These are phyloP conservation scores for Neolamprologus falcicula DNA, from an alignment of 2,113 vertebrate species.

Conservation along the genomic window DNA sequence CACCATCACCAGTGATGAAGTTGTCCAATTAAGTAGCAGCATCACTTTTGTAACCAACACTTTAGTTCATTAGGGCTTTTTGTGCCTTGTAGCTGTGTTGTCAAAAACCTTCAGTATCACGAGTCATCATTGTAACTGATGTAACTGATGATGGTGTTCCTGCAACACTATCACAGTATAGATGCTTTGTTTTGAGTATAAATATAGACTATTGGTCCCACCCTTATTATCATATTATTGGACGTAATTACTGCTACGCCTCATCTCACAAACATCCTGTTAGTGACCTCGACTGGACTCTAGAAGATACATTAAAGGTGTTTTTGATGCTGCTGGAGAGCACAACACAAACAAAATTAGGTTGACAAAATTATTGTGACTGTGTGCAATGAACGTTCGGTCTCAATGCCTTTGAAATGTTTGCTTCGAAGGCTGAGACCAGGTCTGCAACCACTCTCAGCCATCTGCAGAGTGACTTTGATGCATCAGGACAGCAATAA, in stretches of 20 bases:
- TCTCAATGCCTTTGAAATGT: not conserved
- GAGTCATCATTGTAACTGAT: not conserved
- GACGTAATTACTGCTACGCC: rapidly evolving
- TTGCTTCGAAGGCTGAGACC: not conserved
- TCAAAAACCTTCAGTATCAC: not conserved
- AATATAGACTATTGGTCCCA: not conserved
- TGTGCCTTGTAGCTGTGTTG: not conserved
- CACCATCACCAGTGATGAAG: not conserved
- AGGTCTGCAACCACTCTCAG: not conserved
- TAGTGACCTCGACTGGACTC: not conserved
- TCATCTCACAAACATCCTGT: not conserved
- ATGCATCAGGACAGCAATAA: not conserved
- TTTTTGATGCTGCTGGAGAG: not conserved
- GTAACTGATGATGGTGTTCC: not conserved
- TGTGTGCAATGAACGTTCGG: not conserved
- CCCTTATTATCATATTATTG: not conserved
- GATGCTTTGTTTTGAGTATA: not conserved
- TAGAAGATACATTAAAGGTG: not conserved
- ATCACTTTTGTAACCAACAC: not conserved
- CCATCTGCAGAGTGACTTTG: not conserved
- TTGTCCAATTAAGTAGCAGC: not conserved
- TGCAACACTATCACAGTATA: not conserved
- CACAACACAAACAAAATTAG: not conserved
- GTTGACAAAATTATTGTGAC: not conserved
- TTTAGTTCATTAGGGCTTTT: not conserved